Conservation (phyloP, 1,140 invertebrate genomes). For the Zaprionus inermis region DNA sequence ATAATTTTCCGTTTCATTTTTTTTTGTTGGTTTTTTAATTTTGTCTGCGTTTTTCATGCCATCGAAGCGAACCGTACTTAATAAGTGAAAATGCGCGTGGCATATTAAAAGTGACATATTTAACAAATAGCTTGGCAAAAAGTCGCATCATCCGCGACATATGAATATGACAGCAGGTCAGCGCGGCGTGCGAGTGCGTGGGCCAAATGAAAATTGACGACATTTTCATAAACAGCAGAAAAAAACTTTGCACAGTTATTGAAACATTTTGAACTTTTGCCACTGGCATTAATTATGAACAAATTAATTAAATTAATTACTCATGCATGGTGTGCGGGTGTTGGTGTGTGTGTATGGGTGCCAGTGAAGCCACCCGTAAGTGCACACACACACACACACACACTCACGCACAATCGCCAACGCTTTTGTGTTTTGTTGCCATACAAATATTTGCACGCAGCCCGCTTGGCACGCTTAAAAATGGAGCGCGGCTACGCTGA, state of each 20-base stretch:
- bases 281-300: constrained; percentile 66
- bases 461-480: constrained; percentile 44
- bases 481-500: constrained; percentile 39
- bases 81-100: constrained; percentile 68
- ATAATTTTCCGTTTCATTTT: constrained; percentile 2
- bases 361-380: background rate
- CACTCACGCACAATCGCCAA: background rate
- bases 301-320: constrained; percentile 73
- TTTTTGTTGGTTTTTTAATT: constrained; percentile 9
- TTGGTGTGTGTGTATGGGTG: constrained; percentile 23
- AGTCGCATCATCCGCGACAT: constrained; percentile 46
- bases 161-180: constrained; percentile 59
- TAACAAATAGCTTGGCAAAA: constrained; percentile 66
- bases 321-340: constrained; percentile 44
- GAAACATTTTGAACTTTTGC: constrained; percentile 52
- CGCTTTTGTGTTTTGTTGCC: constrained; percentile 49
- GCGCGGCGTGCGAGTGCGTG: background rate
- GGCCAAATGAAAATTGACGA: constrained; percentile 40
- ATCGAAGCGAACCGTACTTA: constrained; percentile 64
- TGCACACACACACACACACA: no score
- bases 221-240: constrained; percentile 58
- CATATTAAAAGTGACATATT: constrained; percentile 71
- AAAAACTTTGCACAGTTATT: constrained; percentile 3
- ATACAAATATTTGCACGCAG: constrained; percentile 52
- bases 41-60: constrained; percentile 19